phyloP scores from a whole-genome alignment of 2,888 invertebrate species.

The Xanthia togata region DNA sequence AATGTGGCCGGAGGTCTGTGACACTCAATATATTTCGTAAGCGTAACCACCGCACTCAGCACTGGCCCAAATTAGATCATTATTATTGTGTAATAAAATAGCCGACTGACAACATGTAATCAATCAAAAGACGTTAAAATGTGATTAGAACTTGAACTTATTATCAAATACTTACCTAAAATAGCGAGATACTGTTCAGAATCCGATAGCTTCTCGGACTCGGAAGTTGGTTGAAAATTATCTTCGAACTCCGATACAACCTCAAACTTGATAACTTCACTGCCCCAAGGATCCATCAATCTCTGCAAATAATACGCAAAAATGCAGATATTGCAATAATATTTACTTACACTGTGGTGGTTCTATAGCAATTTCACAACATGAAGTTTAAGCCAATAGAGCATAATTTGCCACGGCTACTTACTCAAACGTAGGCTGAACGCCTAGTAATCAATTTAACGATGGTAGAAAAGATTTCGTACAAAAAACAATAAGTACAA shows the following conservation, averaged over 20 bases:
- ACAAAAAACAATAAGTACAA: slow-evolving; percentile 51
- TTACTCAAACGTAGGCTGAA: slow-evolving; percentile 68
- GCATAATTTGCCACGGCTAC: slow-evolving; percentile 43
- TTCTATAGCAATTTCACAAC: slow-evolving; percentile 14
- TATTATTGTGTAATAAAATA: slow-evolving; percentile 49
- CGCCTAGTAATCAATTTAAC: slow-evolving; percentile 53
- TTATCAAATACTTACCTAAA: slow-evolving; percentile 91
- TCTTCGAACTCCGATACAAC: slow-evolving; percentile 89
- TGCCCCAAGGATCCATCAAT: slow-evolving; percentile 90
- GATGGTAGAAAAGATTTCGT: slow-evolving; percentile 38
- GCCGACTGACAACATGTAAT: slow-evolving; percentile 37
- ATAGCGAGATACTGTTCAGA: slow-evolving; percentile 92
- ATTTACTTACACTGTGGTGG: slow-evolving; percentile 39
- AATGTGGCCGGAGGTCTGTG: slow-evolving; percentile 45
- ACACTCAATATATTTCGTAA: slow-evolving; percentile 44
- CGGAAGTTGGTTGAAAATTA: slow-evolving; percentile 86
- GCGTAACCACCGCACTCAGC: slow-evolving; percentile 28
- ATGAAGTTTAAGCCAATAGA: slow-evolving; percentile 5
- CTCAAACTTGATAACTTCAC: slow-evolving; percentile 74
- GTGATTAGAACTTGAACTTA: slow-evolving; percentile 51
- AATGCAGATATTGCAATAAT: slow-evolving; percentile 46
- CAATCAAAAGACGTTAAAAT: slow-evolving; percentile 40
- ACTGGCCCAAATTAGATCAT: slow-evolving; percentile 41
- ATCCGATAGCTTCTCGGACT: slow-evolving; percentile 88
- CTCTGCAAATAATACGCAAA: slow-evolving; percentile 70